Evolutionary conservation across 2,113 vertebrate genomes (phyloP).

Genomic region (human): DNA sequence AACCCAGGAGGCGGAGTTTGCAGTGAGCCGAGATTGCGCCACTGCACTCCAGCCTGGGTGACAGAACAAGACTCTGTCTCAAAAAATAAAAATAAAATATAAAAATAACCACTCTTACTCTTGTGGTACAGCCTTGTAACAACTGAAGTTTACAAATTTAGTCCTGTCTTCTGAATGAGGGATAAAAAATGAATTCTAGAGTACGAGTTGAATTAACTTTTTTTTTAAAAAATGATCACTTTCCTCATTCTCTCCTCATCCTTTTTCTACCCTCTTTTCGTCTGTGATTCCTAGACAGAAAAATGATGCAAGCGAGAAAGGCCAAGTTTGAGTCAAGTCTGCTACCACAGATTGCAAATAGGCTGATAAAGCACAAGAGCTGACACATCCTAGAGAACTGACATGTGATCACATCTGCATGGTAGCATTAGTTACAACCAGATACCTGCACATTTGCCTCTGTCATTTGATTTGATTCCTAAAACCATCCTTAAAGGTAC

Average conservation of each 20-base stretch:
- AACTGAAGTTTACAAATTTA: background rate
- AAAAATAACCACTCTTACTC: background rate
- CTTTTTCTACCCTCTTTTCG: background rate
- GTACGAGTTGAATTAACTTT: background rate
- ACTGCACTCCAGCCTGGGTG: too few species aligned
- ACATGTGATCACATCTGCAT: background rate
- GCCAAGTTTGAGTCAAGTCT: background rate
- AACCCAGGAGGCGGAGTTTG: too few species aligned
- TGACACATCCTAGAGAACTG: background rate
- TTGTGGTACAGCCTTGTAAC: background rate
- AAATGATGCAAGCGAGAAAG: background rate
- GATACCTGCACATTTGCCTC: background rate
- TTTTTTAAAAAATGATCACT: background rate
- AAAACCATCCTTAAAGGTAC: background rate
- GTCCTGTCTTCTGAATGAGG: background rate
- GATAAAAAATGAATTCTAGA: background rate
- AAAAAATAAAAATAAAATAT: too few species aligned
- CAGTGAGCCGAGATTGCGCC: too few species aligned
- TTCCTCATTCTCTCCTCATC: background rate
- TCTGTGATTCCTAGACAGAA: background rate
- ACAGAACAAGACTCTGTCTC: too few species aligned
- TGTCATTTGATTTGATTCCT: background rate
- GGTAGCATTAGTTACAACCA: background rate
- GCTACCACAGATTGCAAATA: background rate
- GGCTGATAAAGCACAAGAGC: background rate